phyloP scores from a whole-genome alignment of 2,113 vertebrate species.

The Electrona antarctica region DNA sequence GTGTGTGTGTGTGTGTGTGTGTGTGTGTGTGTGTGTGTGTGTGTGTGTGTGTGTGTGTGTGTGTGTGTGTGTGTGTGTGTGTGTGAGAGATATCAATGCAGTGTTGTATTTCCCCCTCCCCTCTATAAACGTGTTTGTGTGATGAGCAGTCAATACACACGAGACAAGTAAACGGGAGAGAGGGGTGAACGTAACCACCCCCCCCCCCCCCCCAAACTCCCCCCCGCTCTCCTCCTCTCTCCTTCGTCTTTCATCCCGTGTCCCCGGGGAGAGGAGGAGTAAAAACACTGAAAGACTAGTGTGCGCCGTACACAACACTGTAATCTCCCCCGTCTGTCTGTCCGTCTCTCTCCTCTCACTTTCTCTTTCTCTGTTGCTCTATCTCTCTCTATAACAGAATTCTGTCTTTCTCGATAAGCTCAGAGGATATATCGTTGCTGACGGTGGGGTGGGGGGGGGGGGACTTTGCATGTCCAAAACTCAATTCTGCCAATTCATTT shows the following conservation, averaged over 20 bases:
- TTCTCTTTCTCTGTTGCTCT: not conserved
- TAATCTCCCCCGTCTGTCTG: not conserved
- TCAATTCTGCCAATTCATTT: too few relatives aligned
- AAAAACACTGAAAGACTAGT: conserved; percentile 4
- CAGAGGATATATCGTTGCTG: too few relatives aligned
- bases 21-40: too few relatives aligned
- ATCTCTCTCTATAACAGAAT: too few relatives aligned
- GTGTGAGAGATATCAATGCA: not conserved
- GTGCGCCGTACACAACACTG: too few relatives aligned
- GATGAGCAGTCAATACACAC: conserved; percentile 53
- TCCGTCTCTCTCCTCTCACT: not conserved
- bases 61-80: not conserved
- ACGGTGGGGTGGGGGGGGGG: too few relatives aligned
- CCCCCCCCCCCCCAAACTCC: conserved; percentile 39
- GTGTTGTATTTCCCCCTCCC: too few relatives aligned
- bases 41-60: not conserved
- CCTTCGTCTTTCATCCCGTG: conserved; percentile 43
- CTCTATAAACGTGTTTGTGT: conserved; percentile 34
- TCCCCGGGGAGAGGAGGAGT: conserved; percentile 52
- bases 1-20: too few relatives aligned
- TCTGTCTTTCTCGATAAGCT: too few relatives aligned
- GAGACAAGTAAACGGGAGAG: conserved; percentile 40
- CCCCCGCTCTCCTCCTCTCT: conserved; percentile 5
- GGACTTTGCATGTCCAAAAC: too few relatives aligned
- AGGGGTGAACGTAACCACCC: conserved; percentile 52